Percentiles rank a stretch among this genome's conserved stretches.
Evolutionary conservation across 2,888 invertebrate genomes (phyloP).

Genomic region (Itoplectis maculator): DNA sequence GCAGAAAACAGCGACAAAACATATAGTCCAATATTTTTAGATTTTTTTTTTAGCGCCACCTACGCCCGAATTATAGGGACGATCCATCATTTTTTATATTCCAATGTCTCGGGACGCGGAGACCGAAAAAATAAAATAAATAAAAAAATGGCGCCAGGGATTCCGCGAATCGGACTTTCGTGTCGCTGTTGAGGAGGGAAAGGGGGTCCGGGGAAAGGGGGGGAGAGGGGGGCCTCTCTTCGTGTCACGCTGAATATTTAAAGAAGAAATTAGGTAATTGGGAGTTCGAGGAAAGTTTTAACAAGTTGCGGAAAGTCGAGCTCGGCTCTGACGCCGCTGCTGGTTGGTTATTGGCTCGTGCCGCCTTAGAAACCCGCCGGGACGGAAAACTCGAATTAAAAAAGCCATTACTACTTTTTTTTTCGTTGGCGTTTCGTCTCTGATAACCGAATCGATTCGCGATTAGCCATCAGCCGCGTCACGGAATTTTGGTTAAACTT

Average conservation of each 20-base stretch:
- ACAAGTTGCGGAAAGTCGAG: slow-evolving; percentile 1
- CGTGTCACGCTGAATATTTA: slow-evolving; percentile 12
- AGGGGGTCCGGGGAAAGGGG: too few relatives aligned
- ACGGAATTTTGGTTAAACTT: background rate
- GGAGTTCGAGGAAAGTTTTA: slow-evolving; percentile 10
- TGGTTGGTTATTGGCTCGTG: background rate
- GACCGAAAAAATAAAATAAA: slow-evolving; percentile 15
- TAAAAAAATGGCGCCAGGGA: background rate
- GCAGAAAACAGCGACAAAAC: background rate
- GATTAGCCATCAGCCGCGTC: background rate
- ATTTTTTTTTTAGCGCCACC: slow-evolving; percentile 39
- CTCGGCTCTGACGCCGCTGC: too few relatives aligned
- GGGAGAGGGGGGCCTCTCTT: background rate
- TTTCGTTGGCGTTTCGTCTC: background rate
- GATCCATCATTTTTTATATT: slow-evolving; percentile 60
- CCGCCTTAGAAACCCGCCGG: background rate
- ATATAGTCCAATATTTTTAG: slow-evolving; percentile 19
- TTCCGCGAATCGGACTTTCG: slow-evolving; percentile 9
- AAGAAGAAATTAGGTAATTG: slow-evolving; percentile 8
- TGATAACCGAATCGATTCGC: background rate
- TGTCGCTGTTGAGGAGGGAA: background rate
- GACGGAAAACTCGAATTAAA: background rate
- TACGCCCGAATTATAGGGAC: slow-evolving; percentile 49
- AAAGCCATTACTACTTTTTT: background rate
- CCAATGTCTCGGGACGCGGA: background rate